Evolutionary conservation across 2,797 vertebrate genomes (phyloP).

Genomic region (Sebastolobus altivelis): DNA sequence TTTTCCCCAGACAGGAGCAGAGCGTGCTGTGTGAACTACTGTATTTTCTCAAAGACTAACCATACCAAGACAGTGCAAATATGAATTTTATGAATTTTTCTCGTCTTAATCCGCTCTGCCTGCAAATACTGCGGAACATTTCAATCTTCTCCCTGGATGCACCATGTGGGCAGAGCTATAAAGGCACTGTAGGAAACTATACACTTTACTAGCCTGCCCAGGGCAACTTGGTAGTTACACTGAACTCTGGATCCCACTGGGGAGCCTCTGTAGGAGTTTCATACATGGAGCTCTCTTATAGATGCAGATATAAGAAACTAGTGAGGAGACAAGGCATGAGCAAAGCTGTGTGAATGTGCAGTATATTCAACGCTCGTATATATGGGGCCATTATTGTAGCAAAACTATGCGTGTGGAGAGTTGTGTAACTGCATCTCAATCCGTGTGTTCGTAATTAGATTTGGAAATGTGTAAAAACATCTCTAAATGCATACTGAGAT

Average conservation of each 20-base stretch:
- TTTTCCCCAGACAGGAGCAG: constrained; percentile 30
- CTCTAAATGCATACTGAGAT: no score
- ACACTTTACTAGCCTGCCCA: constrained; percentile 37
- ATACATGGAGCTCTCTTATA: constrained; percentile 25
- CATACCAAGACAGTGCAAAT: constrained; percentile 55
- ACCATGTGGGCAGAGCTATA: constrained; percentile 60
- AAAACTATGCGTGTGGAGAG: no score
- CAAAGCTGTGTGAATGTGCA: constrained; percentile 3
- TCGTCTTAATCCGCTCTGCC: constrained; percentile 29
- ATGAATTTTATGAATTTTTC: constrained; percentile 50
- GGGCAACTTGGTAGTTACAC: constrained; percentile 39
- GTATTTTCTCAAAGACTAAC: constrained; percentile 43
- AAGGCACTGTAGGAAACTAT: constrained; percentile 49
- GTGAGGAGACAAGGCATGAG: constrained; percentile 12
- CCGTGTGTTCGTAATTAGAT: no score
- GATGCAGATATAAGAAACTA: constrained; percentile 48
- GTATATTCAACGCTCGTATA: neutral
- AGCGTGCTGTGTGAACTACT: constrained; percentile 29
- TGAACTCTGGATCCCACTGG: constrained; percentile 42
- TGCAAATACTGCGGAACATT: constrained; percentile 40
- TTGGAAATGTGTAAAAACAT: no score
- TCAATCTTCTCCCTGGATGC: constrained; percentile 45
- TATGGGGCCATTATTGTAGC: no score
- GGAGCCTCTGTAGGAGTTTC: constrained; percentile 44
- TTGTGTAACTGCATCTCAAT: no score